Evolutionary conservation across 2,113 vertebrate species (phyloP).

Genomic region (Maccullochella peelii): DNA sequence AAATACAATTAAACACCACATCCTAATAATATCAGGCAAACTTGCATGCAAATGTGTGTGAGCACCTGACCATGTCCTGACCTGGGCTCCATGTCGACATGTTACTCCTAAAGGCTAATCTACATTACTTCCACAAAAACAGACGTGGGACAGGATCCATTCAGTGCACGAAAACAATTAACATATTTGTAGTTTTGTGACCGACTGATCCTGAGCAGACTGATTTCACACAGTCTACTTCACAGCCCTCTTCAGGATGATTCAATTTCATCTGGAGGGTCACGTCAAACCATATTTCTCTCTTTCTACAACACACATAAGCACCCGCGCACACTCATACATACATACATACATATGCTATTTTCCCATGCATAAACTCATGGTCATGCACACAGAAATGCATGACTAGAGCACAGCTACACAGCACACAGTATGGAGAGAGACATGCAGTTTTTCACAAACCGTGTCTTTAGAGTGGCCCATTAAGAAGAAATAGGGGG

Average conservation of each 20-base stretch:
- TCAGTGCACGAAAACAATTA: slow-evolving; percentile 25
- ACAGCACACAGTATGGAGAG: slow-evolving; percentile 65
- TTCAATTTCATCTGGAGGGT: slow-evolving; percentile 42
- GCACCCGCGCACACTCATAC: not conserved
- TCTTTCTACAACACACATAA: slow-evolving; percentile 26
- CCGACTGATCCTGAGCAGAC: slow-evolving; percentile 41
- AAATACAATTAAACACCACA: slow-evolving; percentile 3
- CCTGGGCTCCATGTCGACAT: not conserved
- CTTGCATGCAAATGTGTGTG: slow-evolving; percentile 51
- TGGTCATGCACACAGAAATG: slow-evolving; percentile 39
- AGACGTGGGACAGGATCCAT: slow-evolving; percentile 13
- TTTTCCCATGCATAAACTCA: slow-evolving; percentile 42
- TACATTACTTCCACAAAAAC: slow-evolving; percentile 4
- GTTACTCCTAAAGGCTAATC: not conserved
- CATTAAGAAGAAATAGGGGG: slow-evolving; percentile 99
- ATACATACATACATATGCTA: not conserved
- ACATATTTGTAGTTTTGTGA: slow-evolving; percentile 36
- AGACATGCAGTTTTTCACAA: slow-evolving; percentile 96
- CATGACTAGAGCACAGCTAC: slow-evolving; percentile 46
- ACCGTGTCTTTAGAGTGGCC: slow-evolving; percentile 99
- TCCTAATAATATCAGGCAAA: slow-evolving; percentile 13
- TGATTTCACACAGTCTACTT: slow-evolving; percentile 39
- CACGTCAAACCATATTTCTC: slow-evolving; percentile 51
- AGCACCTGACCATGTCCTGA: not conserved
- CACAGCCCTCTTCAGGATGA: slow-evolving; percentile 47